Base-by-base conservation (phyloP, 2,888 invertebrate species). In the Seira musarum region DNA sequence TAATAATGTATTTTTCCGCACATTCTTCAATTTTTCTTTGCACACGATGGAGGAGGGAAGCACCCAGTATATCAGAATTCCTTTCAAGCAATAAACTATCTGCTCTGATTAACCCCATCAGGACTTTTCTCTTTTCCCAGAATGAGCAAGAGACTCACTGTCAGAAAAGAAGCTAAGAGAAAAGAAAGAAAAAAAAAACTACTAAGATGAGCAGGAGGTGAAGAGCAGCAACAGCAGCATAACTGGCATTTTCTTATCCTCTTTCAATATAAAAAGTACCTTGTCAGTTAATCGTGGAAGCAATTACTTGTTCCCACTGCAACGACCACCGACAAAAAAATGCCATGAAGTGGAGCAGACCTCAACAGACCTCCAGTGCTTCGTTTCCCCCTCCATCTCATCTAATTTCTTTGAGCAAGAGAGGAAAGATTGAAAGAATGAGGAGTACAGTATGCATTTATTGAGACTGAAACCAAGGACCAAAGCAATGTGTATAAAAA, bases 101-200 rank as follows among this genome's bases (percentile, higher is more conserved):
- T 22, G 24, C 64, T 79, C 66, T 79, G 72, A 79, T 79, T 79
- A 79, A 79, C 73, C 79, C 73, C 73, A 67, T 73, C 79, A 79
- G 79, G 68, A 70, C 57, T 17, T n/a, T n/a, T n/a, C n/a, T n/a
- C n/a, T n/a, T n/a, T n/a, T n/a, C n/a, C n/a, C n/a, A n/a, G n/a
- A n/a, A n/a, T n/a, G n/a, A n/a, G 40, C 13, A 40, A 13, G 5
- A 57, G 57, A 17, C 57, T 57, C 57, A 57, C 10, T 57, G 57
- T 57, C 57, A 57, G 17, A n/a, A 57, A 57, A n/a, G 5, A 40
- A 40, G 6, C 6, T 5, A 40, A 40, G 35, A 68, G 63, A 21
- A 10, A 40, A 46, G 17, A 67, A 17, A 46, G 17, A 65, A 53
- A 73, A 65, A 49, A 61, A 35, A 75, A 61, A 67, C 19, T 6